A percentile compares a stretch with the other conserved stretches of the same genome.
Conservation (phyloP, 2,888 invertebrate genomes). For the Eledone cirrhosa region DNA sequence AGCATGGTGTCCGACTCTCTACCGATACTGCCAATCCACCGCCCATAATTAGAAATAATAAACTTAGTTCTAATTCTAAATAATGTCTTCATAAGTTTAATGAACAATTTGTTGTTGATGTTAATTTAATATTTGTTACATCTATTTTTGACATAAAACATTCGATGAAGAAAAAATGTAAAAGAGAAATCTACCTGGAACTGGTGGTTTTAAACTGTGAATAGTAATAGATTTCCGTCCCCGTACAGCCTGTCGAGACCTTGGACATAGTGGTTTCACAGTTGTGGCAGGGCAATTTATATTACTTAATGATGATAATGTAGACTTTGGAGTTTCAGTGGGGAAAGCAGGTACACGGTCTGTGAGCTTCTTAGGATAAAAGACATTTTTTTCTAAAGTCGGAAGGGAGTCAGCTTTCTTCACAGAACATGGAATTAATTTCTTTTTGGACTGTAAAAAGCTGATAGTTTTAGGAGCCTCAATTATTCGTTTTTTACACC, state of each 20-base stretch:
- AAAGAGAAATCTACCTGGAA: constrained; percentile 10
- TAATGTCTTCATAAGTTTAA: no score
- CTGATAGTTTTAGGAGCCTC: constrained; percentile 40
- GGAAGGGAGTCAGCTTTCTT: constrained; percentile 29
- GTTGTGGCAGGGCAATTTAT: not conserved
- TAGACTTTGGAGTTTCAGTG: not conserved
- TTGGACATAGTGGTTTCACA: constrained; percentile 8
- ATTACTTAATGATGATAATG: not conserved
- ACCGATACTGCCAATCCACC: no score
- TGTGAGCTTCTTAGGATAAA: constrained; percentile 43
- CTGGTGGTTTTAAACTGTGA: constrained; percentile 14
- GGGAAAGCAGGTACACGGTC: constrained; percentile 28
- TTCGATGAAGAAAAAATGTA: no score
- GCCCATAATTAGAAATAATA: no score
- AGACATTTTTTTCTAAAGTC: constrained; percentile 39
- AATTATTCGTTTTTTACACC: constrained; percentile 69
- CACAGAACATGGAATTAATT: constrained; percentile 17
- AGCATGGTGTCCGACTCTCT: no score
- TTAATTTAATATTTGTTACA: no score
- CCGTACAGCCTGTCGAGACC: not conserved
- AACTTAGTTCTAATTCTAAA: no score
- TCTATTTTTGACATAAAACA: no score
- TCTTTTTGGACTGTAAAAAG: constrained; percentile 24
- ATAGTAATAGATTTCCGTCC: constrained; percentile 6
- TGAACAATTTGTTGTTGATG: no score